Percentiles rank a stretch among this genome's conserved stretches.
Conservation (phyloP, 2,888 invertebrate species). For the Scrobipalpa costella region DNA sequence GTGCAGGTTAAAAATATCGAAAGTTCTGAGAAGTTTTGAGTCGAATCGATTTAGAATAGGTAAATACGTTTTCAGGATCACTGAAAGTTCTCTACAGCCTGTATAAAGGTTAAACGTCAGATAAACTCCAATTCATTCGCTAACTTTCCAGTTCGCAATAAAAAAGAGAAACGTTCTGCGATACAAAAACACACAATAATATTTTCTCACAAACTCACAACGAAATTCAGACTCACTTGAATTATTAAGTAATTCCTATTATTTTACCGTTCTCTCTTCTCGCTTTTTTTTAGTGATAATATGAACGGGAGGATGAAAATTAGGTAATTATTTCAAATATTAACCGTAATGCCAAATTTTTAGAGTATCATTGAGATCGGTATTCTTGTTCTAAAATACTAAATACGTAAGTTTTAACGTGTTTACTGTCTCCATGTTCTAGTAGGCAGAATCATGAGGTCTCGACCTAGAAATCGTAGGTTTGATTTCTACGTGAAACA, state of each 20-base stretch:
- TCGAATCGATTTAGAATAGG: too few relatives aligned
- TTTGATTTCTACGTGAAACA: too few relatives aligned
- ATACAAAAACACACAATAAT: conserved; percentile 2
- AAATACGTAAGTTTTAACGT: too few relatives aligned
- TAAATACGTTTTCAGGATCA: too few relatives aligned
- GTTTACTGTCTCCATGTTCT: too few relatives aligned
- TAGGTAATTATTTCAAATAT: not conserved
- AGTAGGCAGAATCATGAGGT: too few relatives aligned
- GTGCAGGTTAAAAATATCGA: too few relatives aligned
- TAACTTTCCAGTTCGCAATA: conserved; percentile 17
- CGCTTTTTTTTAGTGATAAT: not conserved
- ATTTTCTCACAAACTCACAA: not conserved
- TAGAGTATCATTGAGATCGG: not conserved
- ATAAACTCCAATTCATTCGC: conserved; percentile 26
- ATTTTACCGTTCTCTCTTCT: not conserved
- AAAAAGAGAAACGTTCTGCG: conserved; percentile 12
- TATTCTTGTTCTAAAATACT: too few relatives aligned
- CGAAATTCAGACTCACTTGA: conserved; percentile 5
- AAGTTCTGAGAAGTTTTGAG: too few relatives aligned
- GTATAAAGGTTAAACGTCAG: conserved; percentile 2
- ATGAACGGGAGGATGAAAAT: not conserved
- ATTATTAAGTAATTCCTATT: conserved; percentile 13
- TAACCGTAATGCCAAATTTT: not conserved
- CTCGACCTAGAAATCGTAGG: too few relatives aligned
- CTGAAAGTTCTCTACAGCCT: not conserved